Percentiles rank a stretch among this genome's conserved stretches.
Conservation (phyloP, 2,888 invertebrate genomes). For the Homarus gammarus region DNA sequence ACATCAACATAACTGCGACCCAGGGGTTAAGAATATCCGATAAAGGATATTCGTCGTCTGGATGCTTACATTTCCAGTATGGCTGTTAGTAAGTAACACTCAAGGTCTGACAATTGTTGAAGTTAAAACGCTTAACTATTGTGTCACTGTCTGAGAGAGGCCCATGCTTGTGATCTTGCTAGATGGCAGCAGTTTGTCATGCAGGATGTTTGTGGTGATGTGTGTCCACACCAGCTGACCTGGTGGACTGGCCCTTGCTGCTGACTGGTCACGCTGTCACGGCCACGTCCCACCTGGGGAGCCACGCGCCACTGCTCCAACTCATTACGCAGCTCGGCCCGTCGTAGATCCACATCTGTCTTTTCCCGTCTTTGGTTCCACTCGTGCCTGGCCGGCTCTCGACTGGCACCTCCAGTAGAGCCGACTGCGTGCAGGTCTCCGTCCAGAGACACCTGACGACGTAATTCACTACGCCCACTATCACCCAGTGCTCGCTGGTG, state of each 20-base stretch:
- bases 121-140: constrained; percentile 31
- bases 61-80: constrained; percentile 37
- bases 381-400: constrained; percentile 73
- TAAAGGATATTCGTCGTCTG: constrained; percentile 27
- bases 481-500: constrained; percentile 30
- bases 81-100: constrained; percentile 39
- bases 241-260: constrained; percentile 41
- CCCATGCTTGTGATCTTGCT: constrained; percentile 43
- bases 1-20: not conserved
- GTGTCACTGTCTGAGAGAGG: constrained; percentile 35
- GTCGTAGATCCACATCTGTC: constrained; percentile 84
- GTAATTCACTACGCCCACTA: constrained; percentile 35
- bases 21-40: not conserved
- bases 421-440: constrained; percentile 50
- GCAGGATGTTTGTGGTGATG: constrained; percentile 30
- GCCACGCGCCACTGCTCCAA: constrained; percentile 80
- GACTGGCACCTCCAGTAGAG: constrained; percentile 15
- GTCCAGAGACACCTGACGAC: constrained; percentile 74
- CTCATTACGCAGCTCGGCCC: constrained; percentile 81
- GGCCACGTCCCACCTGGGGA: constrained; percentile 35
- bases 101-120: constrained; percentile 30
- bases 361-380: constrained; percentile 89
- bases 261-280: constrained; percentile 27
- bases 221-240: constrained; percentile 51
- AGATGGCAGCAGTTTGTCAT: constrained; percentile 33